Percentiles rank a stretch among this genome's conserved stretches.
Conservation (phyloP, 2,113 vertebrate genomes). For the Cariama cristata region DNA sequence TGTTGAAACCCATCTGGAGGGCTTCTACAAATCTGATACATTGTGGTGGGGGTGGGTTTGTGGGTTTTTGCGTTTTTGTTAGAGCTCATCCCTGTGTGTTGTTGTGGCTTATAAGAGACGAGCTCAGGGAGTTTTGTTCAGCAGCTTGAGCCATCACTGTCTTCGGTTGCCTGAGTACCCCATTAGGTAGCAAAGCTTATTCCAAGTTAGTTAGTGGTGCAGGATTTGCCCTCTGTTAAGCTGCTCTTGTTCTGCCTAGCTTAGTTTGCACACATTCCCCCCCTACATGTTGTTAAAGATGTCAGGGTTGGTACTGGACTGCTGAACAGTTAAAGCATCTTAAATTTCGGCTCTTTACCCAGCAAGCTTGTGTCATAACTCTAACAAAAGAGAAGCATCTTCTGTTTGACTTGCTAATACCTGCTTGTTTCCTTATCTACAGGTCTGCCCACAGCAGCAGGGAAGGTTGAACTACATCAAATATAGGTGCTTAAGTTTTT, state of each 20-base stretch:
- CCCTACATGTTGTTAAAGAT: neutral
- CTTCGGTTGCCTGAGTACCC: fast-evolving
- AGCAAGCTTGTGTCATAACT: neutral
- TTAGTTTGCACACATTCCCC: neutral
- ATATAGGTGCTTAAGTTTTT: neutral
- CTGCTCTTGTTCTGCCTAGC: neutral
- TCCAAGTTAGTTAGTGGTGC: neutral
- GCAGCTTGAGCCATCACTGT: neutral
- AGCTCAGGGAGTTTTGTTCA: neutral
- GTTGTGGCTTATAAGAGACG: neutral
- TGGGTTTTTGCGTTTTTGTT: neutral
- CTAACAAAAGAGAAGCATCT: neutral
- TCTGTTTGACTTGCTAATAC: neutral
- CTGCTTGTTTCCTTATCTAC: neutral
- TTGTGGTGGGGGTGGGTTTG: neutral
- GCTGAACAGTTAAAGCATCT: neutral
- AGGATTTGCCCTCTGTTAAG: neutral
- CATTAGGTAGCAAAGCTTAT: neutral
- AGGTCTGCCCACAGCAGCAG: neutral
- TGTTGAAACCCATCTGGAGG: neutral
- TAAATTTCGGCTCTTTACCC: neutral
- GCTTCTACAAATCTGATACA: neutral
- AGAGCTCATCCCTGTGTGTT: fast-evolving
- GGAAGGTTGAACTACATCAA: neutral
- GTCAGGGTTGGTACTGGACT: neutral